phyloP scores from a whole-genome alignment of 2,113 vertebrate genomes.

The Alces alces region DNA sequence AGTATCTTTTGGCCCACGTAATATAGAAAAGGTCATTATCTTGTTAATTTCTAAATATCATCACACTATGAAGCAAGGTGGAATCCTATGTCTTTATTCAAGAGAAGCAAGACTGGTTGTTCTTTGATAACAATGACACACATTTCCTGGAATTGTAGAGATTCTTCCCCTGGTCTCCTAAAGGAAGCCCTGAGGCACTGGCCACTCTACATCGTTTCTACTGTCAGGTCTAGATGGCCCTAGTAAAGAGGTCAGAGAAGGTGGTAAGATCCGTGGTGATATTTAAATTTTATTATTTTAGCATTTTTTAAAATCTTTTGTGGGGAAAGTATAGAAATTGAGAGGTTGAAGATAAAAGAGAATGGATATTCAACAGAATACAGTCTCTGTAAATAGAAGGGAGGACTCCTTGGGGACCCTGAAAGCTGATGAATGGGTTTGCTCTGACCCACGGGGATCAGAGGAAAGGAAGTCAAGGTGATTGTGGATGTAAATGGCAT shows the following conservation, averaged over 20 bases:
- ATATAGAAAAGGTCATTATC: neutral
- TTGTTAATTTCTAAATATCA: neutral
- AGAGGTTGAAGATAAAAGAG: neutral
- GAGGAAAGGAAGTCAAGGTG: neutral
- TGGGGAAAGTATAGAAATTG: neutral
- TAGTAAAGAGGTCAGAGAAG: neutral
- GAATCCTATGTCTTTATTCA: neutral
- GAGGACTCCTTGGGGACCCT: neutral
- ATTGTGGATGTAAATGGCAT: neutral
- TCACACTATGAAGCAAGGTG: neutral
- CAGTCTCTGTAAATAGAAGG: neutral
- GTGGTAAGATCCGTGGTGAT: neutral
- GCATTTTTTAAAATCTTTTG: neutral
- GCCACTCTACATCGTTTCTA: neutral
- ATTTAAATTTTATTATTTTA: neutral
- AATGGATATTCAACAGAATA: neutral
- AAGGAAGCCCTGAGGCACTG: neutral
- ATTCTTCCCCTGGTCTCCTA: neutral
- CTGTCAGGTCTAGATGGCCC: neutral
- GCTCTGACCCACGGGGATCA: neutral
- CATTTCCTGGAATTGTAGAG: neutral
- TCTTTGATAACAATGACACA: neutral
- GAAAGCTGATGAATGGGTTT: neutral
- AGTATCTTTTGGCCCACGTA: neutral
- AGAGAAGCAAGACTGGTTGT: neutral